These are phyloP conservation scores for Nemurella pictetii DNA, from an alignment of 2,888 invertebrate species.

Conservation along the genomic window DNA sequence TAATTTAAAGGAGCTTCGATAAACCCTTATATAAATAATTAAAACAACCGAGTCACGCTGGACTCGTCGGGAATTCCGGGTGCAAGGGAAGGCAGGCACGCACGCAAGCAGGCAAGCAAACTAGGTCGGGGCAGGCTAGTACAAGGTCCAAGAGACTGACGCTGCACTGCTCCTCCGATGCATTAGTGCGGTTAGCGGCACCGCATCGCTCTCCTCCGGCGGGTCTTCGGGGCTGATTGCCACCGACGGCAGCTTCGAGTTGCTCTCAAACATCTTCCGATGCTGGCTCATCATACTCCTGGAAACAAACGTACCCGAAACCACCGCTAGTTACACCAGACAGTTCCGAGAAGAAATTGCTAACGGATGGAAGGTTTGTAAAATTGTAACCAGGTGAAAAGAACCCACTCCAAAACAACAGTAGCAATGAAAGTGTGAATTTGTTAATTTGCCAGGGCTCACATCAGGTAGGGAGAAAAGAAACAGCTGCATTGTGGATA, in stretches of 20 bases:
- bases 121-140: neutral
- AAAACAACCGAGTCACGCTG: too few relatives aligned
- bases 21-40: too few relatives aligned
- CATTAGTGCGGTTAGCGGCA: slow-evolving; percentile 46
- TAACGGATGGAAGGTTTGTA: too few relatives aligned
- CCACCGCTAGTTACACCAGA: neutral
- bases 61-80: too few relatives aligned
- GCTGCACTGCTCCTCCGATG: slow-evolving; percentile 42
- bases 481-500: too few relatives aligned
- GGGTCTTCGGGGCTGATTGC: slow-evolving; percentile 59
- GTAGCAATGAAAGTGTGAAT: too few relatives aligned
- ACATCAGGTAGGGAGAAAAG: too few relatives aligned
- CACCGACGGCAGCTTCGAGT: slow-evolving; percentile 57
- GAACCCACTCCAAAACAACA: too few relatives aligned
- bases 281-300: slow-evolving; percentile 57
- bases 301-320: slow-evolving; percentile 45
- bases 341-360: too few relatives aligned
- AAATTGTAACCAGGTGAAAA: too few relatives aligned
- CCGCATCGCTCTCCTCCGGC: slow-evolving; percentile 37
- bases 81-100: neutral
- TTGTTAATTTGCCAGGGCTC: too few relatives aligned
- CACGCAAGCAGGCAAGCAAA: neutral
- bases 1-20: too few relatives aligned
- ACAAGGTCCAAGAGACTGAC: slow-evolving; percentile 35
- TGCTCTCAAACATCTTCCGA: slow-evolving; percentile 55